Base-by-base conservation (phyloP, 2,113 vertebrate genomes). In the Phalacrocorax pelagicus region DNA sequence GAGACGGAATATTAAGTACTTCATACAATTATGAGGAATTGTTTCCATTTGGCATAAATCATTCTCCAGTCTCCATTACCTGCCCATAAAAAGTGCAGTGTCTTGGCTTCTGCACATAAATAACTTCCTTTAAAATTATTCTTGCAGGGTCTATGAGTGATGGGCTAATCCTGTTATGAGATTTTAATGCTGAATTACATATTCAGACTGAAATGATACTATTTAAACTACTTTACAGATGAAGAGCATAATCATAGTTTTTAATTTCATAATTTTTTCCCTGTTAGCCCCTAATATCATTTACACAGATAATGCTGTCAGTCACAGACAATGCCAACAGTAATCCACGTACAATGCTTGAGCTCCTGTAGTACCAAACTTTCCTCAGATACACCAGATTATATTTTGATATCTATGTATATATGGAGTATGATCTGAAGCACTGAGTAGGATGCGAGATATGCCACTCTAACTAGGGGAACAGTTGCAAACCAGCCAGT, bases 11-110 rank as follows among this genome's bases (percentile, higher is more conserved):
- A 95, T 88, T 75, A 94, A 96, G 81, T 27, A 79, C 83, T 94
- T 22, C 23, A 29, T 54, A 72, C 92, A 96, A 82, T 90, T 92
- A 94, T 74, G 54, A 93, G 70, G 85, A 92, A 95, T 94, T 96
- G 89, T 95, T 94, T 96, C 96, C 92, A 92, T 96, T 95, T 95
- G 96, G 69, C 82, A 95, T 92, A 21, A 94, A 96, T 96, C 94
- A 93, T 77, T 19, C 75, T 58, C 40, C 75, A 73, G 59, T 16
- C 89, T 94, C 95, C 94, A 86, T 95, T 73, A 84, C 58, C 77
- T 73, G 92, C 86, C 86, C 6, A 2, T 20, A 66, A 52, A 93
- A 85, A 92, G 82, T 46, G 3, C 44, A 14, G 59, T 81, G 89
- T 27, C 90, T 90, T 10, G 72, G 88, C 54, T 90, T 55, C 86